A percentile compares a stretch with the other conserved stretches of the same genome.
These are phyloP conservation scores for Caenorhabditis imperialis DNA, from an alignment of 2,888 invertebrate genomes.

Conservation along the genomic window DNA sequence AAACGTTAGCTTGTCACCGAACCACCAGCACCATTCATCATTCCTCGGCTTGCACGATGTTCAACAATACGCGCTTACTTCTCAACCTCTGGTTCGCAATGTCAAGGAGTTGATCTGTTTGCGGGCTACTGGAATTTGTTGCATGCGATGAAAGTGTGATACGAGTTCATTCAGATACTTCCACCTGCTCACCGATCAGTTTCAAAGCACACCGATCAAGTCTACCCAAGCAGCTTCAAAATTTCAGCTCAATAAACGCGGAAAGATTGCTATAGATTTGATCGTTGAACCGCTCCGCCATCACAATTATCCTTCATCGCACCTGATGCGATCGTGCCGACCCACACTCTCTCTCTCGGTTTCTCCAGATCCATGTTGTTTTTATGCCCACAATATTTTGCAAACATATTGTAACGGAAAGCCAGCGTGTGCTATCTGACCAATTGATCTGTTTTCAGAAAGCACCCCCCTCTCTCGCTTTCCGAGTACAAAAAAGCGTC, in stretches of 20 bases:
- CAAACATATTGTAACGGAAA: conserved; percentile 42
- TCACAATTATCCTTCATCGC: conserved; percentile 46
- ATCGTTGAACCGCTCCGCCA: conserved; percentile 43
- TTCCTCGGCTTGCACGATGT: conserved; percentile 37
- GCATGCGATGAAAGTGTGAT: no score
- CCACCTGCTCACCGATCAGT: no score
- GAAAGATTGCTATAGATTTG: conserved; percentile 25
- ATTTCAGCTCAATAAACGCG: conserved; percentile 1
- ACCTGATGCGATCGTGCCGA: conserved; percentile 47
- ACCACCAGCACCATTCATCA: conserved; percentile 48
- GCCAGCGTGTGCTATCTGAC: conserved; percentile 40
- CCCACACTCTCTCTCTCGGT: conserved; percentile 35
- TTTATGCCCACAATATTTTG: conserved; percentile 47
- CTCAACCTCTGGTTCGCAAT: conserved; percentile 12
- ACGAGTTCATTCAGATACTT: no score
- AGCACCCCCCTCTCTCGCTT: conserved; percentile 6
- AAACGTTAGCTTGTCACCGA: conserved; percentile 32
- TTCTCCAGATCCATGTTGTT: conserved; percentile 42
- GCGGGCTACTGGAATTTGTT: background rate
- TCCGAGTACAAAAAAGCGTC: background rate
- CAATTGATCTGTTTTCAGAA: conserved; percentile 20
- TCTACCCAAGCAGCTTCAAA: no score
- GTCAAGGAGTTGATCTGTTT: background rate
- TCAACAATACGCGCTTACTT: conserved; percentile 10
- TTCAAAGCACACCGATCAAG: no score